Evolutionary conservation across 2,113 vertebrate genomes (phyloP), one percentile per base, ranked within the genome.

Genomic region (Clarias macrocephalus): DNA sequence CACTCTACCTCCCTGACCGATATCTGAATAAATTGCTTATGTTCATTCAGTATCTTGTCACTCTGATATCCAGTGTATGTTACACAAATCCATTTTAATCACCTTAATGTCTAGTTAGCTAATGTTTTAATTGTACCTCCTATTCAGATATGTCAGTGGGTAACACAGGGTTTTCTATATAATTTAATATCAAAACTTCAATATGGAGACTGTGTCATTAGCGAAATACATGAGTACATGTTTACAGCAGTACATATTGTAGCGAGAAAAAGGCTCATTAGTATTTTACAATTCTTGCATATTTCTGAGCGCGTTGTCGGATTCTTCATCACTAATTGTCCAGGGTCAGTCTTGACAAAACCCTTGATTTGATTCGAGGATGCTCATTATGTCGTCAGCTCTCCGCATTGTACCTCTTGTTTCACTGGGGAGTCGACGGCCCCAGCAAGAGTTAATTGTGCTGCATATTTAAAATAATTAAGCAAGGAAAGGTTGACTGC

Each of bases 351-450:
- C 88, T 88, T 86, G 89, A 18, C 0, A 90, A 89, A 92, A 90
- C 84, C 89, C 91, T 89, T 90, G 80, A 88, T 93, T 93, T 95
- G 94, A 95, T 94, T 92, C 93, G 89, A 90, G 57, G 60, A 70
- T 91, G 80, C 92, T 94, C 90, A 93, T 95, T 94, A 93, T 89
- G 89, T 91, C 91, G 84, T 92, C 91, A 91, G 60, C 65, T 79
- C 75, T 92, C 80, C 87, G 91, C 86, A 88, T 92, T 89, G 84
- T 85, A 79, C 48, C 88, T 90, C 90, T 92, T 90, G 90, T 91
- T 92, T 56, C 91, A 86, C 86, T 60, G 16, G 91, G 92, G 91
- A 89, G 90, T 89, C 90, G 59, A 48, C 42, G 87, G 59, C 79
- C 82, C 86, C 66, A 88, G 73, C 52, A 84, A 89, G 79, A 88